Conservation (phyloP, 2,888 invertebrate genomes). For the Gortyna flavago region DNA sequence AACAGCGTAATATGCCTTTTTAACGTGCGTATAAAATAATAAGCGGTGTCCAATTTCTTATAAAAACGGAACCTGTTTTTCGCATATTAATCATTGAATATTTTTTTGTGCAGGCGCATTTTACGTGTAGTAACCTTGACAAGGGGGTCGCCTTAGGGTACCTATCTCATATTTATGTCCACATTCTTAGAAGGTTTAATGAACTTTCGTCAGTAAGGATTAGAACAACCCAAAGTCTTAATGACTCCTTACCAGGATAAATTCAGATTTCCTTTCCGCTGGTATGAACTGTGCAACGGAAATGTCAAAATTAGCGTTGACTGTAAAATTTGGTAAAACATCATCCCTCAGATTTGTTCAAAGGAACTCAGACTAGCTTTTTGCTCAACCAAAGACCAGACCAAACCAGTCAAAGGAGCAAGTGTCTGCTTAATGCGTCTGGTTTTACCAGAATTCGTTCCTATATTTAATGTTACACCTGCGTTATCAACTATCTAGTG, state of each 20-base stretch:
- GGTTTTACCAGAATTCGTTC: neutral
- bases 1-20: constrained; percentile 3
- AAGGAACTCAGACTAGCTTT: neutral
- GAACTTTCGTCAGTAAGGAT: neutral
- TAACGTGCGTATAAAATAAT: constrained; percentile 34
- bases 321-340: neutral
- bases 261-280: neutral
- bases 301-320: neutral
- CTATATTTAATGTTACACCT: neutral
- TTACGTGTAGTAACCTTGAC: constrained; percentile 33
- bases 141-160: constrained; percentile 3
- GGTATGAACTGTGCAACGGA: neutral
- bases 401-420: neutral
- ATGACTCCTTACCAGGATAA: neutral
- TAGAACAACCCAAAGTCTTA: neutral
- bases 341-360: neutral
- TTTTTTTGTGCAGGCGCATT: constrained; percentile 37
- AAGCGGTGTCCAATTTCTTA: constrained; percentile 16
- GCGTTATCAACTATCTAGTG: constrained; percentile 1
- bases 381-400: neutral
- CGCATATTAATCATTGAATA: constrained; percentile 26
- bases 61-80: constrained; percentile 37
- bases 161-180: neutral
- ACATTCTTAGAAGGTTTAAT: neutral
- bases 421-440: neutral